Percentiles rank a stretch among this genome's conserved stretches.
Conservation (phyloP, 2,113 vertebrate species). For the Ctenodactylus gundi region DNA sequence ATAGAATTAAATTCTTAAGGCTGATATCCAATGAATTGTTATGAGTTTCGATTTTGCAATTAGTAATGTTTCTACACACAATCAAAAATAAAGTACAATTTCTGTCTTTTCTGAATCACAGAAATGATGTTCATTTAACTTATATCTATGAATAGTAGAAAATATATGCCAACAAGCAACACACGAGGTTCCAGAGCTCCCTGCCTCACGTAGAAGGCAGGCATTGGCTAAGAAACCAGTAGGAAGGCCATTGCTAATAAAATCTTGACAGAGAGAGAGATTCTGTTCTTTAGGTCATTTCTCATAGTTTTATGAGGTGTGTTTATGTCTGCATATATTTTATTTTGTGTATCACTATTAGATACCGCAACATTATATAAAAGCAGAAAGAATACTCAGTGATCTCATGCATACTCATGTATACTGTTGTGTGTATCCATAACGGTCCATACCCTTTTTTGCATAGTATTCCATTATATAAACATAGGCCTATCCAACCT, state of each 20-base stretch:
- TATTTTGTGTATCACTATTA: not conserved
- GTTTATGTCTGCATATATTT: not conserved
- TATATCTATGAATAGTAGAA: not conserved
- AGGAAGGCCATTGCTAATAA: not conserved
- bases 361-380: not conserved
- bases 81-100: not conserved
- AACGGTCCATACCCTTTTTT: fast-evolving
- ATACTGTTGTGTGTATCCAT: fast-evolving
- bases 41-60: not conserved
- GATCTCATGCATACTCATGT: fast-evolving
- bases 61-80: not conserved
- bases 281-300: not conserved
- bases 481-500: too few species aligned
- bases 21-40: not conserved
- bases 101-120: not conserved
- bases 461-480: fast-evolving
- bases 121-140: not conserved
- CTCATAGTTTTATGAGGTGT: not conserved
- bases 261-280: not conserved
- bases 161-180: fast-evolving
- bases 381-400: not conserved
- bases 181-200: fast-evolving
- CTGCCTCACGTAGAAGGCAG: fast-evolving
- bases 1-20: not conserved
- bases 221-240: not conserved